A percentile compares a stretch with the other conserved stretches of the same genome.
These are phyloP conservation scores for Ailurus styani DNA, from an alignment of 2,113 vertebrate genomes.

Conservation along the genomic window DNA sequence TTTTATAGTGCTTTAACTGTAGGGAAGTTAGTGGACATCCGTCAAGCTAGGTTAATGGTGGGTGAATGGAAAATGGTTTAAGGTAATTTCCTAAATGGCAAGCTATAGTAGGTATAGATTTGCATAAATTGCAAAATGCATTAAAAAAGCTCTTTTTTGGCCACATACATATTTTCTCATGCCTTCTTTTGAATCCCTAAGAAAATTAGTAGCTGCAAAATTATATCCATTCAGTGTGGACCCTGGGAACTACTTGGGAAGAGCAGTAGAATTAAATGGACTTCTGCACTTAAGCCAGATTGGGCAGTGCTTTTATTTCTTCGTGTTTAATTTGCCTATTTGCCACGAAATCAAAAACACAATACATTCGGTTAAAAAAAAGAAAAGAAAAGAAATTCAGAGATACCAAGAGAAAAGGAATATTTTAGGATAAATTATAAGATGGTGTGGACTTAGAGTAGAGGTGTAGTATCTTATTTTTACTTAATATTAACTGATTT, in stretches of 20 bases:
- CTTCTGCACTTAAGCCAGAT: slow-evolving; percentile 1
- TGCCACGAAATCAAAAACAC: slow-evolving; percentile 44
- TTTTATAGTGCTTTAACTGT: slow-evolving; percentile 56
- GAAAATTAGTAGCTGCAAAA: slow-evolving; percentile 72
- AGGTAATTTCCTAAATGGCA: slow-evolving; percentile 73
- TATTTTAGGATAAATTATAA: background rate
- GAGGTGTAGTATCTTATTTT: background rate
- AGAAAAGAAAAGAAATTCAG: background rate
- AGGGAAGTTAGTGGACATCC: slow-evolving; percentile 66
- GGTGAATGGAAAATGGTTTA: slow-evolving; percentile 72
- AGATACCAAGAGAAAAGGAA: background rate
- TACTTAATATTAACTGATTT: background rate
- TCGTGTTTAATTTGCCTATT: slow-evolving; percentile 33
- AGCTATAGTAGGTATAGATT: slow-evolving; percentile 65
- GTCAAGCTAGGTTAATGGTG: slow-evolving; percentile 67
- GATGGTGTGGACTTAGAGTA: background rate
- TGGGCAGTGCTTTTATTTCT: slow-evolving; percentile 39
- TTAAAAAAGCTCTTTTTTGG: slow-evolving; percentile 58
- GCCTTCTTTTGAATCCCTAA: slow-evolving; percentile 56
- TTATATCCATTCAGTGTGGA: slow-evolving; percentile 60
- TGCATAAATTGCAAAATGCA: slow-evolving; percentile 69
- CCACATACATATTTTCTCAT: slow-evolving; percentile 47
- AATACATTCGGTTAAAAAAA: background rate
- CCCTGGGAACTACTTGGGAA: slow-evolving; percentile 52
- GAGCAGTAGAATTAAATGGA: slow-evolving; percentile 43